These are phyloP conservation scores for Odontamblyopus rebecca DNA, from an alignment of 2,797 vertebrate genomes.

Conservation along the genomic window DNA sequence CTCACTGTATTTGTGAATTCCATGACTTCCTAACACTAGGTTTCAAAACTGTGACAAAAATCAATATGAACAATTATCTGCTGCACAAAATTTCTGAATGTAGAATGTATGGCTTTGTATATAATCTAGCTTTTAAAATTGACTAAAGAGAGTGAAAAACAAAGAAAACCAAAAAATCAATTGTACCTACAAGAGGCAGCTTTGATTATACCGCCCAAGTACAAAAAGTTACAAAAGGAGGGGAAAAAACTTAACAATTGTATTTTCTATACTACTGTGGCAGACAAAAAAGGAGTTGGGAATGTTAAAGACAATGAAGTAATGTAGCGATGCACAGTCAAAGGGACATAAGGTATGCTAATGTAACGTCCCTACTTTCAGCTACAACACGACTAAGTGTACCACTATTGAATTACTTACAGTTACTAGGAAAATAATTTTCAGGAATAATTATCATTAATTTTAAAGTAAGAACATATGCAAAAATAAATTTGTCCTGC, in stretches of 20 bases:
- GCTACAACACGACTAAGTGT: neutral
- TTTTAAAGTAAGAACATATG: no score
- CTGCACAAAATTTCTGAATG: constrained; percentile 33
- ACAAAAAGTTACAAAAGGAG: constrained; percentile 16
- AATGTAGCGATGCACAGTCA: neutral
- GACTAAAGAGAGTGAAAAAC: constrained; percentile 25
- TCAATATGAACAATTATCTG: no score
- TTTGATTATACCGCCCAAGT: constrained; percentile 29
- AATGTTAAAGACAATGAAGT: neutral
- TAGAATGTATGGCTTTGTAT: constrained; percentile 49
- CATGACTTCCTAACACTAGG: no score
- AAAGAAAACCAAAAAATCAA: constrained; percentile 14
- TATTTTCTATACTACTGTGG: neutral
- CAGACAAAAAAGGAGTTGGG: neutral
- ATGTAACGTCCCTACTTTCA: neutral
- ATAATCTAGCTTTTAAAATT: constrained; percentile 10
- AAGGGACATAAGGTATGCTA: neutral
- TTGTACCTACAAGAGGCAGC: constrained; percentile 33
- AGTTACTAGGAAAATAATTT: no score
- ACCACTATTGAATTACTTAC: neutral
- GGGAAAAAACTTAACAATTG: neutral
- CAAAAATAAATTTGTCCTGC: neutral
- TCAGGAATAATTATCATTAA: no score
- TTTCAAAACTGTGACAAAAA: no score
- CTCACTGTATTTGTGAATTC: no score